These are phyloP conservation scores for Lepidothrix coronata DNA, from an alignment of 2,113 vertebrate genomes.

Conservation along the genomic window DNA sequence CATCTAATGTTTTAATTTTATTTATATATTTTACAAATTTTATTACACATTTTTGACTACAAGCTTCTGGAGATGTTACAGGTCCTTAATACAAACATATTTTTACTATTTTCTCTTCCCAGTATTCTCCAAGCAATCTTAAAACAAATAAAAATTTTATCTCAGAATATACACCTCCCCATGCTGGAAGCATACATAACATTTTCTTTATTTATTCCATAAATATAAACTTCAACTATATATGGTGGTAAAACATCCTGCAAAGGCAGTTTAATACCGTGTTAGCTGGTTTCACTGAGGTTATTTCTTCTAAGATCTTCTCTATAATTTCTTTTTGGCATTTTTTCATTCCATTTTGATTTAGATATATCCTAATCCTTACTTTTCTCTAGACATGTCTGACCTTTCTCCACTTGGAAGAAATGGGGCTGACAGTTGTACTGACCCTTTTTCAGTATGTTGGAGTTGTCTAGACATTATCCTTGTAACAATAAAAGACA, in stretches of 20 bases:
- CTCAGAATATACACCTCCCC: fast-evolving
- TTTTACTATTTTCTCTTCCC: not conserved
- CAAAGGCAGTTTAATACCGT: not conserved
- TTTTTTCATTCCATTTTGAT: not conserved
- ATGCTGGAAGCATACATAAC: not conserved
- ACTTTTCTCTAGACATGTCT: not conserved
- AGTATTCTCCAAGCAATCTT: not conserved
- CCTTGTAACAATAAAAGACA: not conserved
- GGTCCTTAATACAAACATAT: not conserved
- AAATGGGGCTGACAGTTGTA: not conserved
- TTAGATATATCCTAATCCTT: not conserved
- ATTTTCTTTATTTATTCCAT: not conserved
- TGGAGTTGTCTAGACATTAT: not conserved
- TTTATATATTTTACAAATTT: not conserved
- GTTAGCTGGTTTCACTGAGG: not conserved
- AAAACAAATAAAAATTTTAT: not conserved
- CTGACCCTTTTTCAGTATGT: not conserved
- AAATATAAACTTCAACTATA: not conserved
- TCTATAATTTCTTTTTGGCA: not conserved
- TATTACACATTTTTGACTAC: not conserved
- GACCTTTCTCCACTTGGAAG: not conserved
- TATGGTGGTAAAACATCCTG: not conserved
- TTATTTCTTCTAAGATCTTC: not conserved
- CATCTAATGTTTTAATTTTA: not conserved
- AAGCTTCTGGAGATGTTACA: not conserved